Evolutionary conservation across 2,113 vertebrate genomes (phyloP), one percentile per base, ranked within the genome.

Genomic region (Polypterus senegalus): DNA sequence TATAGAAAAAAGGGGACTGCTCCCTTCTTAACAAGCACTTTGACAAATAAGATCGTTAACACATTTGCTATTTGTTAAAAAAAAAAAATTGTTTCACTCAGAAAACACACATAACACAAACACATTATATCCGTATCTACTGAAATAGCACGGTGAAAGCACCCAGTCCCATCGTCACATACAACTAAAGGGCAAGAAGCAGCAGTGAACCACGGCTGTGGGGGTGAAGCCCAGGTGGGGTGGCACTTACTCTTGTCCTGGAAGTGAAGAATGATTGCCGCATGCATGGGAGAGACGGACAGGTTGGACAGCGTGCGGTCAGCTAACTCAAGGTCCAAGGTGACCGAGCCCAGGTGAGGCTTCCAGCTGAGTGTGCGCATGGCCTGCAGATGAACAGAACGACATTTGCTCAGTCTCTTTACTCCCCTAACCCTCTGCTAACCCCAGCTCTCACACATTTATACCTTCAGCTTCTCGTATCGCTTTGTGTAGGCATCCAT

Each of bases 351-450:
- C 66, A 99, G 80, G 46, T 93, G 94, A 70, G 94, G 85, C 77
- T 97, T 99, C 96, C 96, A 99, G 83, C 88, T 97, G 71, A 98
- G 84, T 0, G 96, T 98, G 67, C 96, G 83, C 95, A 97, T 98
- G 67, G 95, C 95, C 96, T 99, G 76, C 0, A 62, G 68, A 69
- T 49, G 7, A 4, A 27, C 46, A 5, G 49, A 49, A 9, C n/a
- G 11, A 5, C 9, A 60, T 60, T 5, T 2, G 3, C 59, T n/a
- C 27, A 27, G 27, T 10, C n/a, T 49, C 48, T 27, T 1, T 48
- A 10, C 4, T 8, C 44, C 8, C n/a, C 59, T 49, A 6, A 51
- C 49, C 11, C 44, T 6, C 53, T 45, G 43, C 7, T 52, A 47
- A 4, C n/a, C 61, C 54, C 62, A n/a, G 5, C 9, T 10, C 5